phyloP scores from a whole-genome alignment of 2,797 vertebrate genomes.

The Gymnoscopelus microlampas region DNA sequence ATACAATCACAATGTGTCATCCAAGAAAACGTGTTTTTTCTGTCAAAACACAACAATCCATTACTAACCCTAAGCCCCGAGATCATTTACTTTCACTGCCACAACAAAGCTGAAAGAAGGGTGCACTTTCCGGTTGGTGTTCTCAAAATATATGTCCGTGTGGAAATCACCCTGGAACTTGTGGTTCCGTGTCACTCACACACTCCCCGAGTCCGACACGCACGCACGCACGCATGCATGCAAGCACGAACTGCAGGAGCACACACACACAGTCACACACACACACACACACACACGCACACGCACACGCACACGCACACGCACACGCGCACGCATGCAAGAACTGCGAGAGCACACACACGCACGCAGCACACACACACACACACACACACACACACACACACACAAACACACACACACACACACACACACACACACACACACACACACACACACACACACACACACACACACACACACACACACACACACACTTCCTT shows the following conservation, averaged over 20 bases:
- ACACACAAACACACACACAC: neutral
- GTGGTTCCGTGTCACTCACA: too few species aligned
- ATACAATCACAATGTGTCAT: too few species aligned
- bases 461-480: neutral
- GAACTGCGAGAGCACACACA: too few species aligned
- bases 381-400: neutral
- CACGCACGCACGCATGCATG: too few species aligned
- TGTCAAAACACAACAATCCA: too few species aligned
- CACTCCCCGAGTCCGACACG: too few species aligned
- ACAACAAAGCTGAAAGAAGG: neutral
- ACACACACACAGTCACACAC: neutral
- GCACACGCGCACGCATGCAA: neutral
- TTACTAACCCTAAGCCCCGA: too few species aligned
- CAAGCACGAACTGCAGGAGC: too few species aligned
- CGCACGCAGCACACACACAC: slow-evolving; percentile 1
- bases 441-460: neutral
- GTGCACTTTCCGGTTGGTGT: too few species aligned
- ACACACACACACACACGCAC: slow-evolving; percentile 11
- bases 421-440: slow-evolving; percentile 8
- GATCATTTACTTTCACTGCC: too few species aligned
- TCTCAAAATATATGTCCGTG: neutral
- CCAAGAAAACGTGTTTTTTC: too few species aligned
- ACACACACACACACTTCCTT: neutral
- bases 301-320: slow-evolving; percentile 8
- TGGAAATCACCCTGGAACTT: too few species aligned